Percentiles rank a stretch among this genome's conserved stretches.
These are phyloP conservation scores for Tortrix viridana DNA, from an alignment of 2,888 invertebrate genomes.

Conservation along the genomic window DNA sequence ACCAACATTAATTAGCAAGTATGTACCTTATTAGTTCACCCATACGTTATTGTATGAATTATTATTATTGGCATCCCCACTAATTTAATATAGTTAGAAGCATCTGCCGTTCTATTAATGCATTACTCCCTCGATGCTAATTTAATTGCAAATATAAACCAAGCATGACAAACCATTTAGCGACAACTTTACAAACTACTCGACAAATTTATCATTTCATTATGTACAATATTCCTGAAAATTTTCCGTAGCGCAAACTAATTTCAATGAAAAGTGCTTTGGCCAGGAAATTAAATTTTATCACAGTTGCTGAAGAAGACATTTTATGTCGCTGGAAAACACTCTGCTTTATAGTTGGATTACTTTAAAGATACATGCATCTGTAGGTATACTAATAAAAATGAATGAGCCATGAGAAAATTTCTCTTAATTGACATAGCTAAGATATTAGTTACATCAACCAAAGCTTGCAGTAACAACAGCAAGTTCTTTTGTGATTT, in stretches of 20 bases:
- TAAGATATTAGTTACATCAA: no score
- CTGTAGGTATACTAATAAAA: no score
- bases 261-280: conserved; percentile 33
- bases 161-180: conserved; percentile 15
- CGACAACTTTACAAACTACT: conserved; percentile 23
- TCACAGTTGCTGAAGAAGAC: conserved; percentile 17
- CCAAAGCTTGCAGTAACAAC: no score
- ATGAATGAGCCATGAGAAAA: no score
- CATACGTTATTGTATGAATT: neutral
- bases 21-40: neutral
- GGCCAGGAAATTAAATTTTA: conserved; percentile 33
- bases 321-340: conserved; percentile 22
- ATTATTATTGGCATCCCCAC: neutral
- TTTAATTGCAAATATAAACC: conserved; percentile 3
- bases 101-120: neutral
- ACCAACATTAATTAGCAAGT: no score
- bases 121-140: conserved; percentile 6
- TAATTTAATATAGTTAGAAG: neutral
- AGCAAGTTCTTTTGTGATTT: no score
- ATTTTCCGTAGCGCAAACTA: conserved; percentile 25
- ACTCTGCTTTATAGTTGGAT: neutral
- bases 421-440: no score
- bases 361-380: no score
- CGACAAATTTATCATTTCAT: conserved; percentile 34
- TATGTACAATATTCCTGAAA: conserved; percentile 30